These are phyloP conservation scores for Halocynthia roretzi DNA, from an alignment of 23 tunicate genomes.

Conservation along the genomic window DNA sequence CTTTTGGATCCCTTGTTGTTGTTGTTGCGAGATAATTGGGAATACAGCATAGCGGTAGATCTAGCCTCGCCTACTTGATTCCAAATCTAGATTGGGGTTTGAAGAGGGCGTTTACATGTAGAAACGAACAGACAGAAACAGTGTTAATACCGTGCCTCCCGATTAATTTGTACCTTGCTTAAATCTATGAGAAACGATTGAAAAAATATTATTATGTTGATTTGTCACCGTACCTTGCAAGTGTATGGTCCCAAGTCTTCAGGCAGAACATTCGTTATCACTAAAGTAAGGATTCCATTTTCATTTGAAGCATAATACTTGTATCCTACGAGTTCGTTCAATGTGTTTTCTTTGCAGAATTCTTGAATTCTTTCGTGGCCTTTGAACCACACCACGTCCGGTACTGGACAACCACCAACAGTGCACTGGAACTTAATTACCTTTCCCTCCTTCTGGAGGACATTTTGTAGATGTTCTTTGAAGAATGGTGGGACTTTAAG, in stretches of 20 bases:
- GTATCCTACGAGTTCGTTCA: constrained; percentile 1
- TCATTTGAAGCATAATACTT: constrained; percentile 5
- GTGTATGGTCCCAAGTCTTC: constrained; percentile 62
- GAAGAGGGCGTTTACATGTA: too few species aligned
- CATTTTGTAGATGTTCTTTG: constrained; percentile 4
- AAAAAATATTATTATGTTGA: background rate
- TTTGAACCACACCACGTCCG: background rate
- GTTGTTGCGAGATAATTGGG: constrained; percentile 15
- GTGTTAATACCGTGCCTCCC: too few species aligned
- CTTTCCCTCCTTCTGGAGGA: constrained; percentile 3
- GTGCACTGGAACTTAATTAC: constrained; percentile 3
- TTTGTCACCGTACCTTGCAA: constrained; percentile 35
- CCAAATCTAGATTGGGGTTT: constrained; percentile 9
- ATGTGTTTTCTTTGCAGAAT: background rate
- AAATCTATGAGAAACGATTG: too few species aligned
- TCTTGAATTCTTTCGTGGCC: background rate
- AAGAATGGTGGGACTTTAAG: constrained; percentile 1
- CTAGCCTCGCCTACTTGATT: constrained; percentile 44
- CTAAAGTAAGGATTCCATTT: constrained; percentile 33
- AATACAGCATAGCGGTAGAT: constrained; percentile 48
- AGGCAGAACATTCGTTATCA: constrained; percentile 39
- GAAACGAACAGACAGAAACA: too few species aligned
- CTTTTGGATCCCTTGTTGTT: background rate
- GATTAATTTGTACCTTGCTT: too few species aligned
- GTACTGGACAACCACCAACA: background rate